phyloP scores from a whole-genome alignment of 2,888 invertebrate genomes.

The Megalurothrips usitatus region DNA sequence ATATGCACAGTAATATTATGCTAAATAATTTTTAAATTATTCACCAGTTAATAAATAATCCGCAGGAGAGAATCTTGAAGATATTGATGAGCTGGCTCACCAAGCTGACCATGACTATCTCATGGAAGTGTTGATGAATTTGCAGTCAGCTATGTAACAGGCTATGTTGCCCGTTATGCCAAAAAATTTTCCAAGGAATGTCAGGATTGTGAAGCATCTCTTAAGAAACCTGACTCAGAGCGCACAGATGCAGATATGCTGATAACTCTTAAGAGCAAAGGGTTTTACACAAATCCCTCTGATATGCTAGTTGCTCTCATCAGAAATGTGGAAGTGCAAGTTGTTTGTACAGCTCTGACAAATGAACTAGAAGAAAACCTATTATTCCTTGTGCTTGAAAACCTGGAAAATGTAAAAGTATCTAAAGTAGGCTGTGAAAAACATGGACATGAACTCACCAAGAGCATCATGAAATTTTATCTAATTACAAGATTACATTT shows the following conservation, averaged over 20 bases:
- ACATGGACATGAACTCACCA: constrained; percentile 23
- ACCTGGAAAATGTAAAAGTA: neutral
- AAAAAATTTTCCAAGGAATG: neutral
- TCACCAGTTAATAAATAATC: too few species aligned
- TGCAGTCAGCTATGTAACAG: constrained; percentile 23
- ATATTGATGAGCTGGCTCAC: neutral
- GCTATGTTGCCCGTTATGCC: constrained; percentile 25
- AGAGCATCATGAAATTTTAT: constrained; percentile 27
- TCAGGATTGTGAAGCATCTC: neutral
- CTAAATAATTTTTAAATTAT: neutral
- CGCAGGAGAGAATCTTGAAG: neutral
- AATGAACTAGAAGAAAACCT: constrained; percentile 27
- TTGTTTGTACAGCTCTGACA: neutral
- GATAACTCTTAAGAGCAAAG: constrained; percentile 28
- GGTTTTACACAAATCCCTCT: constrained; percentile 28
- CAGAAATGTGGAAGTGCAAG: neutral
- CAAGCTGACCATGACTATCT: constrained; percentile 7
- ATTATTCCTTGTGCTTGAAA: constrained; percentile 14
- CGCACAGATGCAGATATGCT: constrained; percentile 16
- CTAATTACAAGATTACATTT: constrained; percentile 26
- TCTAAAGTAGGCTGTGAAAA: neutral
- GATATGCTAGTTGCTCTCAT: neutral
- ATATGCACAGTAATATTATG: neutral
- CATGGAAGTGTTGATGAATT: constrained; percentile 24
- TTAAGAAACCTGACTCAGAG: neutral